These are phyloP conservation scores for Cryptoblepharus egeriae DNA, from an alignment of 2,797 vertebrate species.

Conservation along the genomic window DNA sequence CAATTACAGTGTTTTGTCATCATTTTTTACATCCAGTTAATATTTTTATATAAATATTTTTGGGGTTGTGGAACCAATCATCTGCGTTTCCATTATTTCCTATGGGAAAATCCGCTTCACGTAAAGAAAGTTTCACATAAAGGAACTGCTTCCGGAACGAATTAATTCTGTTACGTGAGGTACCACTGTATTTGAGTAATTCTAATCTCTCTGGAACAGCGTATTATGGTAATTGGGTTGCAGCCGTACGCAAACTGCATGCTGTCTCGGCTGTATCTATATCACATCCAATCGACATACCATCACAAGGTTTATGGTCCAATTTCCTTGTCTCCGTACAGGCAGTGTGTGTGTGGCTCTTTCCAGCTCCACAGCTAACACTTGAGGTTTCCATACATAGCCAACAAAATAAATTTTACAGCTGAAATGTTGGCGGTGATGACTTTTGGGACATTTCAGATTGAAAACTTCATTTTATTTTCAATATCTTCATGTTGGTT, in stretches of 20 bases:
- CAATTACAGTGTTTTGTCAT: too few species aligned
- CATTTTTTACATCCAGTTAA: too few species aligned
- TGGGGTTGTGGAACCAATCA: too few species aligned
- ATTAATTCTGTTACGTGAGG: too few species aligned
- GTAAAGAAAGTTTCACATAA: too few species aligned
- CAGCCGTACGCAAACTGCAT: not conserved
- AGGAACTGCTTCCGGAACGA: too few species aligned
- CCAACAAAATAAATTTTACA: not conserved
- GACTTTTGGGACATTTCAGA: not conserved
- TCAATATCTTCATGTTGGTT: not conserved
- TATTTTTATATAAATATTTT: too few species aligned
- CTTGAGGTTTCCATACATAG: not conserved
- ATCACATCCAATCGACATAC: not conserved
- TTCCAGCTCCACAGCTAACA: not conserved
- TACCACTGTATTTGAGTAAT: too few species aligned
- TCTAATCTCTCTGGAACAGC: not conserved
- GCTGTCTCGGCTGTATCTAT: not conserved
- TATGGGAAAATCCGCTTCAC: too few species aligned
- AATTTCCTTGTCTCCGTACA: not conserved
- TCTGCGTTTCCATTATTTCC: too few species aligned
- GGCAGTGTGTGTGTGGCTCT: not conserved
- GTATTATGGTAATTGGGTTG: not conserved
- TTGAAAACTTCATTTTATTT: not conserved
- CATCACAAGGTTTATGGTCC: not conserved
- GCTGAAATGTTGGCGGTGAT: not conserved